Conservation (phyloP, 2,888 invertebrate genomes). For the Cephus rjabovi region DNA sequence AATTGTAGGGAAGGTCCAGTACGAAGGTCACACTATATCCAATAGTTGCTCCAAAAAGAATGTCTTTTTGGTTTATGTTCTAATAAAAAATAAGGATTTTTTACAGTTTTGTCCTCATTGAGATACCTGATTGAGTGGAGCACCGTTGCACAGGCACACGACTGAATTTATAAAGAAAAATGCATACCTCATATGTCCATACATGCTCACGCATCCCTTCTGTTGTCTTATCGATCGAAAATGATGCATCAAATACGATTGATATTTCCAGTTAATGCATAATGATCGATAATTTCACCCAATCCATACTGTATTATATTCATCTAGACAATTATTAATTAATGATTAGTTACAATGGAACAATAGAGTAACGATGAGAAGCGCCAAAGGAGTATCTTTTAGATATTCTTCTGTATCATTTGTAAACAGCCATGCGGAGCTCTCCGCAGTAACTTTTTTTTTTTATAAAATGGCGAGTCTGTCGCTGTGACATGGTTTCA, state of each 20-base stretch:
- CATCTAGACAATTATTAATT: slow-evolving; percentile 46
- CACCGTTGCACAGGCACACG: slow-evolving; percentile 33
- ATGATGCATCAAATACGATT: slow-evolving; percentile 33
- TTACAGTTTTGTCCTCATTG: slow-evolving; percentile 5
- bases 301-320: slow-evolving; percentile 44
- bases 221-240: slow-evolving; percentile 31
- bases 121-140: slow-evolving; percentile 11
- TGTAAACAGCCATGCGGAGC: neutral
- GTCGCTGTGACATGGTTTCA: neutral
- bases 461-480: neutral
- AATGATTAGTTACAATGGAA: slow-evolving; percentile 27
- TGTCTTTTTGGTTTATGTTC: neutral
- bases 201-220: slow-evolving; percentile 23
- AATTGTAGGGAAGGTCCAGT: neutral
- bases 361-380: neutral
- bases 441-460: neutral
- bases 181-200: slow-evolving; percentile 28
- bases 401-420: neutral
- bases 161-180: slow-evolving; percentile 39
- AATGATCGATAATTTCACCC: slow-evolving; percentile 32
- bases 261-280: slow-evolving; percentile 29
- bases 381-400: neutral
- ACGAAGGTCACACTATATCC: neutral
- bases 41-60: neutral
- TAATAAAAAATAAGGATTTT: slow-evolving; percentile 14